Conservation (phyloP, 1,140 invertebrate species). For the Batillaria attramentaria region DNA sequence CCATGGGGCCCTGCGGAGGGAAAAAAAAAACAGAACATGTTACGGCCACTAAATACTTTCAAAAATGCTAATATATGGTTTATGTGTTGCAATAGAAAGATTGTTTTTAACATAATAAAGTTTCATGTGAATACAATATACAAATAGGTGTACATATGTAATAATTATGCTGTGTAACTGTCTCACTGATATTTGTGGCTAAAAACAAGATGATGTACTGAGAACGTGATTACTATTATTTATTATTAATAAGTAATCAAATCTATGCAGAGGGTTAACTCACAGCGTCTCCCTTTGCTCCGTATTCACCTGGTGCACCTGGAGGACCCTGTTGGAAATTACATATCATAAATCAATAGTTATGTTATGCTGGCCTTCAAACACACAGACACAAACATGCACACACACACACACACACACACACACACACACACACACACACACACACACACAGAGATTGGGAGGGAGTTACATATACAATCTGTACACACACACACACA, state of each 20-base stretch:
- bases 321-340: constrained; percentile 52
- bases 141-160: too few relatives aligned
- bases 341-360: too few relatives aligned
- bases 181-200: too few relatives aligned
- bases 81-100: too few relatives aligned
- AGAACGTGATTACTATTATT: not conserved
- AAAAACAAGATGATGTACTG: too few relatives aligned
- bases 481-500: not conserved
- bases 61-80: too few relatives aligned
- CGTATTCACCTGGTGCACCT: constrained; percentile 51
- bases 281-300: constrained; percentile 62
- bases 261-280: too few relatives aligned
- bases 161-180: too few relatives aligned
- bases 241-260: not conserved
- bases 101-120: not conserved
- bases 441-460: not conserved
- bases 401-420: not conserved
- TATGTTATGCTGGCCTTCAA: too few relatives aligned
- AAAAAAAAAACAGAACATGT: not conserved
- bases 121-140: not conserved
- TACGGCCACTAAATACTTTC: not conserved
- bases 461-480: not conserved
- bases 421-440: not conserved
- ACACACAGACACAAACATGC: not conserved
- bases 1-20: constrained; percentile 55